Evolutionary conservation across 2,113 vertebrate species (phyloP), one percentile per base, ranked within the genome.

Genomic region (Choloepus hoffmanni): DNA sequence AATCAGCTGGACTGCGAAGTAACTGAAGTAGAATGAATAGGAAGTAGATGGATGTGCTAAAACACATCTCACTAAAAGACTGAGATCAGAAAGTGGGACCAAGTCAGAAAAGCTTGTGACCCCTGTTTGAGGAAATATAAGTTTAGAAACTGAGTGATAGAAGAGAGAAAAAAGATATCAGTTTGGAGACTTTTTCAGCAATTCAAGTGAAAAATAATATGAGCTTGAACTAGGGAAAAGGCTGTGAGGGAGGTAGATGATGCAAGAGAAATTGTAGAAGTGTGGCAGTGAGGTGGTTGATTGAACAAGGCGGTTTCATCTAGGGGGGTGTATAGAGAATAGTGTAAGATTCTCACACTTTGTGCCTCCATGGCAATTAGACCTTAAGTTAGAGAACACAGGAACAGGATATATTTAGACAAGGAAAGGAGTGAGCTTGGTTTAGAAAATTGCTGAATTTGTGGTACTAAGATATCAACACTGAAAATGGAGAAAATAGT

Each of bases 401-500:
- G 67, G 48, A 77, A 88, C 40, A 73, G 48, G 60, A 43, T 33
- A 60, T 84, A 79, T 60, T 78, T 85, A 79, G 65, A n/a, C 60
- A 26, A 81, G 16, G 85, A 18, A 84, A 53, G 76, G n/a, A 84
- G 16, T 84, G 48, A 70, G 14, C 81, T 76, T 36, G 28, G 45
- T 89, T 94, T 74, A 84, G 48, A 18, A 92, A 48, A 28, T 63
- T 63, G 78, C 28, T 89, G 40, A 92, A 92, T 89, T 53, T 95
- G 70, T 87, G 43, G 30, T 77, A 90, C 33, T 63, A 70, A 85
- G 48, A 60, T 95, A 50, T 8, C 36, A 67, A 72, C 28, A 45
- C 68, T 58, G 58, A 65, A 79, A 85, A 92, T 89, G 15, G 53
- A 86, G 43, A 82, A 76, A 86, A 90, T 28, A 74, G 48, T 87